Percentiles rank a stretch among this genome's conserved stretches.
phyloP scores from a whole-genome alignment of 30 jellyfish, hydroid and myxozoan genomes.

The Aurelia sp. region DNA sequence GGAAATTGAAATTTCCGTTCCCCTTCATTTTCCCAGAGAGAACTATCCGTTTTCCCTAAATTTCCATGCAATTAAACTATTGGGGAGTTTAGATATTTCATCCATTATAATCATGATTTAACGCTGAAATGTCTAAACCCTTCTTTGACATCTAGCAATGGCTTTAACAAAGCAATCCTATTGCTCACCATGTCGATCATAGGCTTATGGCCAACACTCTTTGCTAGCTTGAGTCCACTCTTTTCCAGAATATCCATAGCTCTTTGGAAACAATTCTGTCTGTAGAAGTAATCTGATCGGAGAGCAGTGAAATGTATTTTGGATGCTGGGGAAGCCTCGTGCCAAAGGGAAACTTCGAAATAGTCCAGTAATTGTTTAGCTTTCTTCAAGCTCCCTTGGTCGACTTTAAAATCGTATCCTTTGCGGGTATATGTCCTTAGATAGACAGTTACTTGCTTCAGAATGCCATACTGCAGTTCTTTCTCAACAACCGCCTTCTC shows the following conservation, averaged over 20 bases:
- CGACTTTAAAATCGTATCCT: neutral
- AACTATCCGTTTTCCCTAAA: no score
- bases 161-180: neutral
- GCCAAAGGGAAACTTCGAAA: no score
- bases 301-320: slow-evolving; percentile 11
- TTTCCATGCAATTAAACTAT: no score
- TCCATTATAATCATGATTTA: neutral
- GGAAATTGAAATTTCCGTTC: no score
- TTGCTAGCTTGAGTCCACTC: slow-evolving; percentile 1
- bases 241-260: neutral
- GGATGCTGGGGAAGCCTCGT: slow-evolving; percentile 7
- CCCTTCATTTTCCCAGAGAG: no score
- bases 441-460: slow-evolving; percentile 14
- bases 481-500: slow-evolving; percentile 6
- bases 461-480: slow-evolving; percentile 18
- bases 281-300: slow-evolving; percentile 8
- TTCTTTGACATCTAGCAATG: neutral
- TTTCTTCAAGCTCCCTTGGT: no score
- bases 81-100: neutral
- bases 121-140: neutral
- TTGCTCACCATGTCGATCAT: slow-evolving; percentile 2
- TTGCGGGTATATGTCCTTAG: neutral
- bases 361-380: no score
- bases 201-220: slow-evolving; percentile 16
- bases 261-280: neutral